Evolutionary conservation across 2,113 vertebrate species (phyloP).

Genomic region (Chionomys nivalis): DNA sequence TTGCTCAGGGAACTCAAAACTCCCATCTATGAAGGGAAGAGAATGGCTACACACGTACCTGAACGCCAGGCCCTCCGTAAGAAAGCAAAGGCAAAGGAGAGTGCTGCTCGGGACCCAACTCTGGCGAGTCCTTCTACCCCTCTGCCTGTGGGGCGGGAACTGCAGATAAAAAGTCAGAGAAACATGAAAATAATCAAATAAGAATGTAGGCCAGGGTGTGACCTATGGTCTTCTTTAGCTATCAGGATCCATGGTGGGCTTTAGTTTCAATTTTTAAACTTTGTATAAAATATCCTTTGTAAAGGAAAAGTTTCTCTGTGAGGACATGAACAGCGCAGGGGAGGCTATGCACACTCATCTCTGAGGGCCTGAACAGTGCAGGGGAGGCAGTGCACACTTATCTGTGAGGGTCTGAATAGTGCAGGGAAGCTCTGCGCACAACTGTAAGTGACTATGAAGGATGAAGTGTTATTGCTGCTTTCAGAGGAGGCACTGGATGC

Average conservation of each 20-base stretch:
- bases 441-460: background rate
- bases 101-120: constrained; percentile 96
- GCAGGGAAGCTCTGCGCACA: background rate
- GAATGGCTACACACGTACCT: constrained; percentile 85
- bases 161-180: constrained; percentile 78
- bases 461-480: background rate
- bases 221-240: background rate
- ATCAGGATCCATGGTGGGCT: background rate
- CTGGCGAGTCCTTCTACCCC: constrained; percentile 97
- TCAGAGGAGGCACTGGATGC: background rate
- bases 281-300: background rate
- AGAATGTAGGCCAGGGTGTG: background rate
- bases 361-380: too few relatives aligned
- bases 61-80: constrained; percentile 98
- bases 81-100: constrained; percentile 98
- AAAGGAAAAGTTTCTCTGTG: constrained; percentile 19
- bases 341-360: too few relatives aligned
- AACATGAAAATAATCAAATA: background rate
- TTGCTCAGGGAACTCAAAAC: background rate
- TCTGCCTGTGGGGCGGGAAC: constrained; percentile 93
- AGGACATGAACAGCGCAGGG: too few relatives aligned
- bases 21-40: background rate
- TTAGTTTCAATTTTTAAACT: background rate
- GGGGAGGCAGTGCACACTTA: too few relatives aligned
- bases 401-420: background rate